Base-by-base conservation (phyloP, 2,888 invertebrate species). In the Lasioglossum lativentre region DNA sequence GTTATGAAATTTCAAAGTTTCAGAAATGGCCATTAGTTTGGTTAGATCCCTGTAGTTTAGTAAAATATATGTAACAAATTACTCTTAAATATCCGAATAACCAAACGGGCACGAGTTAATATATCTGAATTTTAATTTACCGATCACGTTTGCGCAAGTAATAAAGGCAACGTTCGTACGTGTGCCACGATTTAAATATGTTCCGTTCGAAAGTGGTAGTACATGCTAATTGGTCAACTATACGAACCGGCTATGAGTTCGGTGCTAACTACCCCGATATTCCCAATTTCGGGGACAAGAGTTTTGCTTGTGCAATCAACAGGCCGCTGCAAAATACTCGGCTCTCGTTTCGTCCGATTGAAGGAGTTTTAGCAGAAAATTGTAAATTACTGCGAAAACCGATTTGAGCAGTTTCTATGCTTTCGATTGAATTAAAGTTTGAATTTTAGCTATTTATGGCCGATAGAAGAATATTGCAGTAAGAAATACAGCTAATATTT, bases 211-310 rank as follows among this genome's bases (percentile, higher is more conserved):
- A 83, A 59, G 77, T 77, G 84, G 59, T 63, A 52, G 59, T 70
- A 74, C 77, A 70, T 78, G 84, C 84, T 84, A 84, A 84, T 84
- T 84, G 77, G 84, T 56, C 74, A 73, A 68, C 34, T 30, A 34
- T 34, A 38, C 52, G 27, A 40, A 30, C 47, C n/a, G 40, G 23
- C 38, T 38, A n/a, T 12, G 68, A 70, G 68, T n/a, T 70, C 38
- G 68, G 10, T 14, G n/a, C 40, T 40, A 70, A 70, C 38, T 70
- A 38, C 68, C 68, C 19, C 38, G 68, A 70, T 38, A 70, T 70
- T 40, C 68, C 68, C 38, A 70, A 70, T 68, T 68, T 68, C n/a
- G 23, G 10, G 68, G 42, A 71, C 68, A 70, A 70, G 38, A 70
- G 40, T 70, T 40, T 38, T n/a, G n/a, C 68, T 40, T 14, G 68